Conservation (phyloP, 1,140 invertebrate genomes). For the Pissodes strobi region DNA sequence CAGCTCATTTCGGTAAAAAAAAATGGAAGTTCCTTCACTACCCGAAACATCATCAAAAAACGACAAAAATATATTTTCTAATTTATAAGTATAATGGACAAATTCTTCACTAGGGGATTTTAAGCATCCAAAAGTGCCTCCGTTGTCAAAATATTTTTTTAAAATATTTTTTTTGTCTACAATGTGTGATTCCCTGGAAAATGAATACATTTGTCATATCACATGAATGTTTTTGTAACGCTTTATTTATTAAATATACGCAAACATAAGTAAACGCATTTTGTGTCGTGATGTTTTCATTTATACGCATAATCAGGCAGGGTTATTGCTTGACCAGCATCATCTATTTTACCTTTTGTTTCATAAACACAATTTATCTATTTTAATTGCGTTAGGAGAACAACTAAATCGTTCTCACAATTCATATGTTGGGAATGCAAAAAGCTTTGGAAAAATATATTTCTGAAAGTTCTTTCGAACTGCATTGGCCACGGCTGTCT, state of each 20-base stretch:
- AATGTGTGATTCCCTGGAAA: background rate
- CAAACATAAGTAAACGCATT: slow-evolving; percentile 17
- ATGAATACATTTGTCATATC: background rate
- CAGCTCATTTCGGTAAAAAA: no score
- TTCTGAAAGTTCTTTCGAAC: slow-evolving; percentile 18
- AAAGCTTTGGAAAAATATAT: slow-evolving; percentile 16
- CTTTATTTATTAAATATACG: slow-evolving; percentile 27
- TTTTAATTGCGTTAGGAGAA: background rate
- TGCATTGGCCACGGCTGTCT: slow-evolving; percentile 10
- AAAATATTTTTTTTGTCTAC: background rate
- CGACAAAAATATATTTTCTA: no score
- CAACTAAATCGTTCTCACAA: slow-evolving; percentile 6
- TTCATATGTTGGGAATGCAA: no score
- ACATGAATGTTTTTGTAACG: background rate
- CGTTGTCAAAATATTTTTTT: background rate
- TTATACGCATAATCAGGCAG: slow-evolving; percentile 13
- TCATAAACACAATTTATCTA: background rate
- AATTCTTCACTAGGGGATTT: background rate
- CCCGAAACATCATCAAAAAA: no score
- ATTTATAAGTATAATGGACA: background rate
- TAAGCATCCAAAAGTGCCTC: background rate
- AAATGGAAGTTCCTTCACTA: no score
- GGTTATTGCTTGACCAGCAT: background rate
- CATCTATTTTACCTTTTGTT: background rate
- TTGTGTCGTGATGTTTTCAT: no score